phyloP scores from a whole-genome alignment of 1,140 invertebrate genomes.

The Gryon sp. region DNA sequence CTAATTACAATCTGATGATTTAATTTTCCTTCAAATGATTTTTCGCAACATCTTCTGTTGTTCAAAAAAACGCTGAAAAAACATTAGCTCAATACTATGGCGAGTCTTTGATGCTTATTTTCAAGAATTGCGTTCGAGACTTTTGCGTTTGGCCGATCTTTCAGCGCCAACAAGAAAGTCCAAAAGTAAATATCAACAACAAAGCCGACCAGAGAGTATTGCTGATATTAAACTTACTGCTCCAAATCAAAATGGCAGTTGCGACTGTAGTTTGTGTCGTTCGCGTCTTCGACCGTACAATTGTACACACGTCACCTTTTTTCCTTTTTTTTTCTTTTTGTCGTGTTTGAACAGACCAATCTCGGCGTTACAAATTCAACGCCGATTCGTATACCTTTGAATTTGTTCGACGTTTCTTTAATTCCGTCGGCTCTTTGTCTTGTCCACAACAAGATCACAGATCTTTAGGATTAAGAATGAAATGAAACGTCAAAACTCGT shows the following conservation, averaged over 20 bases:
- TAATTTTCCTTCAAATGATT: no score
- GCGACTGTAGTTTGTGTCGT: slow-evolving; percentile 57
- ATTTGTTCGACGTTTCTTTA: slow-evolving; percentile 42
- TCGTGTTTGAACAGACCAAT: slow-evolving; percentile 73
- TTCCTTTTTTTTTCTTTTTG: no score
- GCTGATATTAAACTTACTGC: slow-evolving; percentile 65
- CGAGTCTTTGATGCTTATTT: no score
- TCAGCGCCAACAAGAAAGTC: slow-evolving; percentile 43
- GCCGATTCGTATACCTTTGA: slow-evolving; percentile 62
- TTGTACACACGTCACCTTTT: slow-evolving; percentile 73
- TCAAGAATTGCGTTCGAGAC: no score
- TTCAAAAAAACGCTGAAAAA: no score
- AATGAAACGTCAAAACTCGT: background rate
- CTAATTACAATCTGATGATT: no score
- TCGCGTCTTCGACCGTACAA: slow-evolving; percentile 52
- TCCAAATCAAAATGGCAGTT: slow-evolving; percentile 49
- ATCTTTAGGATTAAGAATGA: slow-evolving; percentile 10
- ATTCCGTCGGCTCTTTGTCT: slow-evolving; percentile 9
- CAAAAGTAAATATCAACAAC: slow-evolving; percentile 64
- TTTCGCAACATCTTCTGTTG: no score
- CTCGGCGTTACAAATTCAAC: slow-evolving; percentile 67
- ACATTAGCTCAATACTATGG: no score
- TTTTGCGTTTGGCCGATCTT: slow-evolving; percentile 37
- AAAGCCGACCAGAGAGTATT: slow-evolving; percentile 49
- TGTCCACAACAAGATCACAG: slow-evolving; percentile 8